Conservation (phyloP, 1,140 invertebrate genomes). For the Drosophila pruinosa region DNA sequence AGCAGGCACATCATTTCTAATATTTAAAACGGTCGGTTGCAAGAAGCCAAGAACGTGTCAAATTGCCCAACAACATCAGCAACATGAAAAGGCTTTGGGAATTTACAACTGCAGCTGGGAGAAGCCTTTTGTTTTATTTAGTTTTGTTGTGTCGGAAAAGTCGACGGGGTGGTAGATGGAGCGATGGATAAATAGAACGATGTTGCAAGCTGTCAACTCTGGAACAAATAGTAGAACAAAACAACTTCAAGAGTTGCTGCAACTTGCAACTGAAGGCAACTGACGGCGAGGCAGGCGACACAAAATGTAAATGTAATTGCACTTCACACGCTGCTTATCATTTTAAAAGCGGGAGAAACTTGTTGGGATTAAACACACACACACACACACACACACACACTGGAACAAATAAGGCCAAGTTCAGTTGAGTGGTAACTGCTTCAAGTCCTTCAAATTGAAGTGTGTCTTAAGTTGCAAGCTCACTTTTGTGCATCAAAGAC, state of each 20-base stretch:
- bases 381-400: too few species aligned
- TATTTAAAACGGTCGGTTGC: slow-evolving; percentile 14
- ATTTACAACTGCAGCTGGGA: background rate
- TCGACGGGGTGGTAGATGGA: too few species aligned
- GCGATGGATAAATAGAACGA: too few species aligned
- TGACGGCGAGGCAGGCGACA: too few species aligned
- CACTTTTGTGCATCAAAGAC: background rate
- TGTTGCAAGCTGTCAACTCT: background rate
- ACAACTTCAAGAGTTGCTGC: background rate
- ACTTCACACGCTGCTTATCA: too few species aligned
- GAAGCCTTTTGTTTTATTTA: background rate
- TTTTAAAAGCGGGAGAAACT: too few species aligned
- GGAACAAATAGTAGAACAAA: background rate
- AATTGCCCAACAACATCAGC: slow-evolving; percentile 29
- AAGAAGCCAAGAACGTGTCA: slow-evolving; percentile 43
- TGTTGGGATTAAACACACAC: too few species aligned
- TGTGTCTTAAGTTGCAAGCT: background rate
- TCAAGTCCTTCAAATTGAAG: background rate
- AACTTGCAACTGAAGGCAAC: too few species aligned
- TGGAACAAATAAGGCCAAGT: too few species aligned
- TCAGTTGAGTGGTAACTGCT: too few species aligned
- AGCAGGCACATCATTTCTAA: background rate
- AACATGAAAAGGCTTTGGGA: background rate
- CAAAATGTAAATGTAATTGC: too few species aligned
- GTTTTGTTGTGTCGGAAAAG: background rate